A percentile compares a stretch with the other conserved stretches of the same genome.
Evolutionary conservation across 2,888 invertebrate species (phyloP).

Genomic region (Chesias legatella): DNA sequence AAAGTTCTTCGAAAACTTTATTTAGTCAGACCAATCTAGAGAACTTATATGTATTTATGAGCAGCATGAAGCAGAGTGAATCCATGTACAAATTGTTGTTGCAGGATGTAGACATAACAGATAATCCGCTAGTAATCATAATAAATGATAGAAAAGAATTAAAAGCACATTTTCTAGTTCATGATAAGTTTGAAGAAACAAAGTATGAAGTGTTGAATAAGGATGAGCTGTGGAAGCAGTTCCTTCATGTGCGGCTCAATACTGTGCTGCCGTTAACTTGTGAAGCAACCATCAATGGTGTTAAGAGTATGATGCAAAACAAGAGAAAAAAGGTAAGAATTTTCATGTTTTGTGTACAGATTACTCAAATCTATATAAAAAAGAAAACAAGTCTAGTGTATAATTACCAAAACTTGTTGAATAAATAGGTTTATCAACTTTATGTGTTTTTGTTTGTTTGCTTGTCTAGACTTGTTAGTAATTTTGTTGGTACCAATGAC

Average conservation of each 20-base stretch:
- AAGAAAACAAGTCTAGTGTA: too few species aligned
- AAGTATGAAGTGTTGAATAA: constrained; percentile 82
- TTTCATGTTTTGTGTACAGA: neutral
- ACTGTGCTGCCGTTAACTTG: constrained; percentile 84
- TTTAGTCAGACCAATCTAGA: too few species aligned
- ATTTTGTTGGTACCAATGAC: too few species aligned
- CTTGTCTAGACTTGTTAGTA: too few species aligned
- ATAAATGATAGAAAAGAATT: constrained; percentile 77
- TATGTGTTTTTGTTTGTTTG: too few species aligned
- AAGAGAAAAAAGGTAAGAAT: constrained; percentile 82
- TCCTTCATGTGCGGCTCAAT: constrained; percentile 84
- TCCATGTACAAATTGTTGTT: constrained; percentile 29
- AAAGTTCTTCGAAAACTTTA: too few species aligned
- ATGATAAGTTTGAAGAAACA: constrained; percentile 85
- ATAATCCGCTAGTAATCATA: constrained; percentile 86
- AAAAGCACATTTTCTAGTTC: constrained; percentile 84
- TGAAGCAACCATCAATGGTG: constrained; percentile 78
- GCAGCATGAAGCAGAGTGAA: too few species aligned
- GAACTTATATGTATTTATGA: too few species aligned
- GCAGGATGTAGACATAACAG: constrained; percentile 88
- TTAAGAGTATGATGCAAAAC: constrained; percentile 82
- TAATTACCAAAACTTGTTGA: too few species aligned
- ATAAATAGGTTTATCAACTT: too few species aligned
- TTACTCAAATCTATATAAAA: neutral
- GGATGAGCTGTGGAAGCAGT: constrained; percentile 84